Conservation (phyloP, 2,888 invertebrate genomes). For the Eupithecia subumbrata region DNA sequence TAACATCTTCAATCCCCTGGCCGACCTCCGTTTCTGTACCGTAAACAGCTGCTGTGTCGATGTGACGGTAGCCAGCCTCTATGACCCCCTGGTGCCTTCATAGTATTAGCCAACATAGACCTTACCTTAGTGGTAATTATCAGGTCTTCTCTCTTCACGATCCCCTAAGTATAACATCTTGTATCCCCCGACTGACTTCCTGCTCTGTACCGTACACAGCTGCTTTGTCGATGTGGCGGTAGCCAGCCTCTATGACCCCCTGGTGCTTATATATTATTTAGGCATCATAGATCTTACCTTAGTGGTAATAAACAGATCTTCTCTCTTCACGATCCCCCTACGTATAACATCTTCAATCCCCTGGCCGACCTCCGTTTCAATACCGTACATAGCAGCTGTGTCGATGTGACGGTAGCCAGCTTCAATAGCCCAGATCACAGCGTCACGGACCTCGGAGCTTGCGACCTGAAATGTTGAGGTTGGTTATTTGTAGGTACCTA, state of each 20-base stretch:
- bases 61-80: slow-evolving; percentile 86
- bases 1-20: slow-evolving; percentile 79
- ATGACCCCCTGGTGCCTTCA: too few species aligned
- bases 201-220: too few species aligned
- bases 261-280: too few species aligned
- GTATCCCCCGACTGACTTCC: too few species aligned
- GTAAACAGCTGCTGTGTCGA: slow-evolving; percentile 86
- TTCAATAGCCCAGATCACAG: slow-evolving; percentile 80
- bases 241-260: too few species aligned
- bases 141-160: too few species aligned
- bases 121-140: too few species aligned
- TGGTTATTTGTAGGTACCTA: too few species aligned
- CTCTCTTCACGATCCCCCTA: slow-evolving; percentile 78
- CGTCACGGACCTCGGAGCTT: slow-evolving; percentile 52
- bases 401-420: slow-evolving; percentile 87
- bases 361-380: slow-evolving; percentile 82
- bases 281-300: too few species aligned
- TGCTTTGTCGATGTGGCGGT: too few species aligned
- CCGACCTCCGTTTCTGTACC: slow-evolving; percentile 84
- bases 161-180: too few species aligned
- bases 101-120: too few species aligned
- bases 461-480: slow-evolving; percentile 44
- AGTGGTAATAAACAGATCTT: slow-evolving; percentile 81
- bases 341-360: slow-evolving; percentile 80
- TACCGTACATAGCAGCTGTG: slow-evolving; percentile 85